Percentiles rank a stretch among this genome's conserved stretches.
These are phyloP conservation scores for Drosophila erecta DNA, from an alignment of 1,140 invertebrate species.

Conservation along the genomic window DNA sequence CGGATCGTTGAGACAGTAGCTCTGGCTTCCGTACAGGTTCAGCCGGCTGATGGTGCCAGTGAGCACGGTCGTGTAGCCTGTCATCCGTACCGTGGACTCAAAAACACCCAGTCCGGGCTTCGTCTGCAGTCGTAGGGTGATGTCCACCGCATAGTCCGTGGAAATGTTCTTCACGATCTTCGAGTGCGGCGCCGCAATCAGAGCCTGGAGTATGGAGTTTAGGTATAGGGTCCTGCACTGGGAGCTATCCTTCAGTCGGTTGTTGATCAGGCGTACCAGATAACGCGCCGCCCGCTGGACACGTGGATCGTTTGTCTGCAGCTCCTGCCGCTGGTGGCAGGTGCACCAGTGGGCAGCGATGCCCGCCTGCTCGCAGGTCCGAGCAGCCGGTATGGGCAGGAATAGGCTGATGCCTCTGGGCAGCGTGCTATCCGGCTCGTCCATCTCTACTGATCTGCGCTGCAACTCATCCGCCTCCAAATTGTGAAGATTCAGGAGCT, in stretches of 20 bases:
- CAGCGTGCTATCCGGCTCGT: slow-evolving; percentile 60
- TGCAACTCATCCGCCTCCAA: slow-evolving; percentile 71
- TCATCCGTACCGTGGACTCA: slow-evolving; percentile 89
- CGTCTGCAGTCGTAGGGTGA: slow-evolving; percentile 88
- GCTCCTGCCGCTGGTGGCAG: slow-evolving; percentile 88
- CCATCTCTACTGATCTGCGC: slow-evolving; percentile 52
- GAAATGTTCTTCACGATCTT: slow-evolving; percentile 82
- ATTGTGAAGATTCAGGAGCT: slow-evolving; percentile 86
- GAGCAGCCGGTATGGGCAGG: slow-evolving; percentile 88
- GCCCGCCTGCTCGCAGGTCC: slow-evolving; percentile 90
- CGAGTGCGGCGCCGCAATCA: slow-evolving; percentile 70
- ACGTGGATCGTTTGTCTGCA: slow-evolving; percentile 85
- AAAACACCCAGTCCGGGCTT: slow-evolving; percentile 90
- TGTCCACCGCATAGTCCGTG: slow-evolving; percentile 86
- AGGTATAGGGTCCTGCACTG: slow-evolving; percentile 86
- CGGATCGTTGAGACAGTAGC: slow-evolving; percentile 90
- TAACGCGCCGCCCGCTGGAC: slow-evolving; percentile 86
- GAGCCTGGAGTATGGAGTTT: slow-evolving; percentile 78
- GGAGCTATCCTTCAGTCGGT: slow-evolving; percentile 86
- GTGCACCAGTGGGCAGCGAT: slow-evolving; percentile 94
- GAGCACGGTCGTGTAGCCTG: slow-evolving; percentile 84
- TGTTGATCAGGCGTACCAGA: slow-evolving; percentile 88
- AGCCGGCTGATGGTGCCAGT: slow-evolving; percentile 90
- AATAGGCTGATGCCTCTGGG: slow-evolving; percentile 91
- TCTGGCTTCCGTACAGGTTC: slow-evolving; percentile 93